These are phyloP conservation scores for Zaprionus obscuricornis DNA, from an alignment of 2,888 invertebrate genomes.

Conservation along the genomic window DNA sequence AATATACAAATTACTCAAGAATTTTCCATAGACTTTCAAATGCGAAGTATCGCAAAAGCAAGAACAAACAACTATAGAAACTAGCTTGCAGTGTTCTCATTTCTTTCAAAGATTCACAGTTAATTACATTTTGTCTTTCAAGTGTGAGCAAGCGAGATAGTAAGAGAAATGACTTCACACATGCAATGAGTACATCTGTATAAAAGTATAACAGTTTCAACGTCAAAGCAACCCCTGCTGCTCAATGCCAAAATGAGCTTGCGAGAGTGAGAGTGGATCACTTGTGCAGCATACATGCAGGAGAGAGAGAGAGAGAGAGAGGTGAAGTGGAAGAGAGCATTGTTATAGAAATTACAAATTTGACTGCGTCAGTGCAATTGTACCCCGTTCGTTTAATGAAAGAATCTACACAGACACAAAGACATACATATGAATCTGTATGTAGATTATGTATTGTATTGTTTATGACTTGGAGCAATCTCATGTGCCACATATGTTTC, in stretches of 20 bases:
- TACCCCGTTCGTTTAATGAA: constrained; percentile 44
- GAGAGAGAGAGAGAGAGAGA: constrained; percentile 13
- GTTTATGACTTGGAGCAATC: constrained; percentile 42
- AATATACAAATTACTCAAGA: too few species aligned
- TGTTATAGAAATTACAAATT: constrained; percentile 16
- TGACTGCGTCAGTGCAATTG: constrained; percentile 63
- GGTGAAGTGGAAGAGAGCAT: constrained; percentile 28
- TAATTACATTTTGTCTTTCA: too few species aligned
- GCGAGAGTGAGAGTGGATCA: constrained; percentile 21
- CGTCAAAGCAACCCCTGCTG: neutral
- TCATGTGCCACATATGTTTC: constrained; percentile 69
- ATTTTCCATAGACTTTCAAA: too few species aligned
- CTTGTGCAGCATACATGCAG: neutral
- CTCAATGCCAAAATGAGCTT: neutral
- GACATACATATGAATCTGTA: neutral
- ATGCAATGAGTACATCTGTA: too few species aligned
- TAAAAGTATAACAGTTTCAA: too few species aligned
- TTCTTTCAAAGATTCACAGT: too few species aligned
- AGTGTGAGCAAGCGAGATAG: too few species aligned
- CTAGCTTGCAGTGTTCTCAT: too few species aligned
- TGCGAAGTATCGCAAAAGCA: too few species aligned
- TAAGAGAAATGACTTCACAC: too few species aligned
- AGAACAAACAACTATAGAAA: too few species aligned
- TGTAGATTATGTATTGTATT: constrained; percentile 23
- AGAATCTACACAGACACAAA: constrained; percentile 15